phyloP scores from a whole-genome alignment of 2,888 invertebrate species.

The Chloroclystis v-ata region DNA sequence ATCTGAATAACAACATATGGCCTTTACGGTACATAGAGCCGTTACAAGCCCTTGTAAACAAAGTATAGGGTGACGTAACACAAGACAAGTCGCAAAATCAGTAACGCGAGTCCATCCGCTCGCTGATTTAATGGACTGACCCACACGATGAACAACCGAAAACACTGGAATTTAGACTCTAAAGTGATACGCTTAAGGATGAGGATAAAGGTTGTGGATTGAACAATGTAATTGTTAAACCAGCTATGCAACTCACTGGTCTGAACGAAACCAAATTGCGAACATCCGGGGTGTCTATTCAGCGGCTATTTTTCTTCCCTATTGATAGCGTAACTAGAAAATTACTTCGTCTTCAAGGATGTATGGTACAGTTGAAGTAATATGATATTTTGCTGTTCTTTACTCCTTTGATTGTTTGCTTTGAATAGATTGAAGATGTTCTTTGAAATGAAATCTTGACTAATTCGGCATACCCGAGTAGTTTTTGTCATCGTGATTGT shows the following conservation, averaged over 20 bases:
- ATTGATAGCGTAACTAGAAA: conserved; percentile 58
- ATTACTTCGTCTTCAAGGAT: conserved; percentile 49
- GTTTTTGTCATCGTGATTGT: not conserved
- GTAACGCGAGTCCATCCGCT: conserved; percentile 67
- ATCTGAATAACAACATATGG: conserved; percentile 1
- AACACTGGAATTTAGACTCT: conserved; percentile 25
- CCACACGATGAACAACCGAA: conserved; percentile 56
- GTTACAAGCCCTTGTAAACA: conserved; percentile 39
- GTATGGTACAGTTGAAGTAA: conserved; percentile 38
- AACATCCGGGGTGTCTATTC: conserved; percentile 75
- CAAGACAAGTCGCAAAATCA: conserved; percentile 67
- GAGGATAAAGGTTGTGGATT: conserved; percentile 49
- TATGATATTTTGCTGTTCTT: conserved; percentile 39
- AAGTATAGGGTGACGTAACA: conserved; percentile 60
- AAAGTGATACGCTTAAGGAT: not conserved
- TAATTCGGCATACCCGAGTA: no score
- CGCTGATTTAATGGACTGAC: conserved; percentile 72
- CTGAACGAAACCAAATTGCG: conserved; percentile 72
- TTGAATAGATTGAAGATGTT: conserved; percentile 3
- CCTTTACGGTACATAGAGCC: conserved; percentile 11
- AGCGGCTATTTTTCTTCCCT: conserved; percentile 47
- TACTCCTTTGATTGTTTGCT: conserved; percentile 10
- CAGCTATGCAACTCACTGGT: conserved; percentile 68
- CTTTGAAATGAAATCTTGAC: not conserved
- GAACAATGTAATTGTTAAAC: conserved; percentile 75